Conservation (phyloP, 1,140 invertebrate genomes). For the Aphis craccivora region DNA sequence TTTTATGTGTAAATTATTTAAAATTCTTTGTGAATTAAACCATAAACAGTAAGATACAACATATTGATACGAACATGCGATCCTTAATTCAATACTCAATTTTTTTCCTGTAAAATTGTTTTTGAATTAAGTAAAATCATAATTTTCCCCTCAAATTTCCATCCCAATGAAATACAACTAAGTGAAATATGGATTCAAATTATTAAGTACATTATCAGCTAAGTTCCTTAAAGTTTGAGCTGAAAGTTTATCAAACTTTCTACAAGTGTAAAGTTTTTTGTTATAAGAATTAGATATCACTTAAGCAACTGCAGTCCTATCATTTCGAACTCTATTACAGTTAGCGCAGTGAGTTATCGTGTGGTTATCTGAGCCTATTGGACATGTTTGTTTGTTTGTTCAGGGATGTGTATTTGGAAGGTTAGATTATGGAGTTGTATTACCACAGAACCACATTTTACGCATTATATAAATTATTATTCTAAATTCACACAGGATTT, state of each 20-base stretch:
- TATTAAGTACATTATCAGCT: constrained; percentile 19
- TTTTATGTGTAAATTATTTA: neutral
- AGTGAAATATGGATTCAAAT: constrained; percentile 4
- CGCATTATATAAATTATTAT: neutral
- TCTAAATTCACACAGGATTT: neutral
- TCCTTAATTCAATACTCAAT: neutral
- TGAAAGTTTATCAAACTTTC: neutral
- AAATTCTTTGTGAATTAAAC: neutral
- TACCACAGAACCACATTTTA: neutral
- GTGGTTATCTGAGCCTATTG: constrained; percentile 1
- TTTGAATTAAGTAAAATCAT: neutral
- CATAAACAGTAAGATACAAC: neutral
- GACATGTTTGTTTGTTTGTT: neutral
- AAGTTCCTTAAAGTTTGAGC: neutral
- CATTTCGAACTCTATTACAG: neutral
- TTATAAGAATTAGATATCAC: neutral
- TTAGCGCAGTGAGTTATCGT: neutral
- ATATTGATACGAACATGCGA: neutral
- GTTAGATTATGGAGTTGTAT: neutral
- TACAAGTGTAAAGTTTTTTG: constrained; percentile 27
- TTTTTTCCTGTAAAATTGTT: neutral
- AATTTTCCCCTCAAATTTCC: neutral
- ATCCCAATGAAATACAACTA: neutral
- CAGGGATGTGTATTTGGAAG: neutral
- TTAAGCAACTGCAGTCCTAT: neutral